Evolutionary conservation across 2,888 invertebrate species (phyloP).

Genomic region (Kuschelorhynchus macadamiae): DNA sequence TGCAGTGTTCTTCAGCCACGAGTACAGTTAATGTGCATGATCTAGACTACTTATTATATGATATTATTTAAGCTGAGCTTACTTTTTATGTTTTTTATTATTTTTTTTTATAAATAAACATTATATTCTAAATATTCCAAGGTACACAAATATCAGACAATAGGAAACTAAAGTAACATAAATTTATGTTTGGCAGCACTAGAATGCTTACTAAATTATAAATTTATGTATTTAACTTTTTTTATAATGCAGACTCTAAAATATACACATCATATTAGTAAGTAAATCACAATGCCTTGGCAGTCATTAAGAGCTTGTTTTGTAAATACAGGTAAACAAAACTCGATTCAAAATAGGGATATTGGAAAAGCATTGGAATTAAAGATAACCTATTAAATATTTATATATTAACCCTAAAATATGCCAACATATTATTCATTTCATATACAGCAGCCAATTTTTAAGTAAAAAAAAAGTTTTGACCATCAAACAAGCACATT

Average conservation of each 20-base stretch:
- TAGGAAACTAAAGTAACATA: constrained; percentile 56
- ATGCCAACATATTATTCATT: too few species aligned
- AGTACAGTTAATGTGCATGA: constrained; percentile 50
- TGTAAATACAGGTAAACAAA: background rate
- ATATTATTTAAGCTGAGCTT: constrained; percentile 64
- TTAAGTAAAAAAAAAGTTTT: too few species aligned
- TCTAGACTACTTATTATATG: constrained; percentile 54
- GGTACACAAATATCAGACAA: constrained; percentile 68
- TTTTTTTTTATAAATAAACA: constrained; percentile 63
- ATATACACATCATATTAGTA: constrained; percentile 61
- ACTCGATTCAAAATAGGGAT: too few species aligned
- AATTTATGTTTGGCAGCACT: constrained; percentile 22
- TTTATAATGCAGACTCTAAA: constrained; percentile 64
- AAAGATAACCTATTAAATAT: too few species aligned
- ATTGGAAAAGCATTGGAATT: too few species aligned
- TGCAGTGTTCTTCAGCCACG: constrained; percentile 53
- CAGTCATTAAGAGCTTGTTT: constrained; percentile 29
- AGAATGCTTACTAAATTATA: constrained; percentile 13
- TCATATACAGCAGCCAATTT: too few species aligned
- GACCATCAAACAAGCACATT: too few species aligned
- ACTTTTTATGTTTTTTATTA: constrained; percentile 59
- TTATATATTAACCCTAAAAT: too few species aligned
- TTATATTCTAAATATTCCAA: constrained; percentile 64
- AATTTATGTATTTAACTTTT: constrained; percentile 49
- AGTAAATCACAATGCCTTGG: constrained; percentile 65